Conservation (phyloP, 2,888 invertebrate species). For the Drosophila engyochracea region DNA sequence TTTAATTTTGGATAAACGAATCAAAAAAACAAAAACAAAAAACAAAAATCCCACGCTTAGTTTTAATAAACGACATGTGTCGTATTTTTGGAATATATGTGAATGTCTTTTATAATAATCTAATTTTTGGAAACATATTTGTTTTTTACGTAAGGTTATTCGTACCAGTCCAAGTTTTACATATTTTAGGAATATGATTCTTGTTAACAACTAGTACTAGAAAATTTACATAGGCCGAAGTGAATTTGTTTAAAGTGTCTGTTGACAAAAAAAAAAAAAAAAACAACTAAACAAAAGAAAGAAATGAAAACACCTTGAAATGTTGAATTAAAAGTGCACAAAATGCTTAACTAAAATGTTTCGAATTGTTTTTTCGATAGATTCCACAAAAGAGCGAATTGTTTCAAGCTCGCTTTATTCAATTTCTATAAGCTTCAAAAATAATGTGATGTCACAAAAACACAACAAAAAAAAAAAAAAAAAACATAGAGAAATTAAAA, state of each 20-base stretch:
- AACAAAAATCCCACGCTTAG: conserved; percentile 8
- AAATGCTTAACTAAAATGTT: conserved; percentile 24
- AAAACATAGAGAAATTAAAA: conserved; percentile 32
- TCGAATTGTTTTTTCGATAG: conserved; percentile 43
- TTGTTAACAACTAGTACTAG: conserved; percentile 32
- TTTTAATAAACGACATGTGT: conserved; percentile 17
- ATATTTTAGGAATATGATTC: conserved; percentile 59
- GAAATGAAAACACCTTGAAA: conserved; percentile 25
- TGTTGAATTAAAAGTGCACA: conserved; percentile 43
- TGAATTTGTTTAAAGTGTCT: conserved; percentile 28
- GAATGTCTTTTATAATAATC: conserved; percentile 34
- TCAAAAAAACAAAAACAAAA: background rate
- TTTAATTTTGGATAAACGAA: conserved; percentile 6
- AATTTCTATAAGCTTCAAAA: conserved; percentile 59
- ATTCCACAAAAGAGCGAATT: conserved; percentile 39
- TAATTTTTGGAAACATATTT: conserved; percentile 52
- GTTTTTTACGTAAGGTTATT: conserved; percentile 37
- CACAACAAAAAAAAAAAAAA: too few relatives aligned
- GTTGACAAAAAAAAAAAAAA: conserved; percentile 20
- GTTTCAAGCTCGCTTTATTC: conserved; percentile 29
- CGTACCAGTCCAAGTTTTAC: conserved; percentile 67
- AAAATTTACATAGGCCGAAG: conserved; percentile 21
- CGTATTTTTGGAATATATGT: conserved; percentile 30
- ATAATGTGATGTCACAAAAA: conserved; percentile 61
- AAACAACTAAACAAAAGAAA: conserved; percentile 7